These are phyloP conservation scores for Hofmannophila pseudospretella DNA, from an alignment of 2,888 invertebrate genomes.

Conservation along the genomic window DNA sequence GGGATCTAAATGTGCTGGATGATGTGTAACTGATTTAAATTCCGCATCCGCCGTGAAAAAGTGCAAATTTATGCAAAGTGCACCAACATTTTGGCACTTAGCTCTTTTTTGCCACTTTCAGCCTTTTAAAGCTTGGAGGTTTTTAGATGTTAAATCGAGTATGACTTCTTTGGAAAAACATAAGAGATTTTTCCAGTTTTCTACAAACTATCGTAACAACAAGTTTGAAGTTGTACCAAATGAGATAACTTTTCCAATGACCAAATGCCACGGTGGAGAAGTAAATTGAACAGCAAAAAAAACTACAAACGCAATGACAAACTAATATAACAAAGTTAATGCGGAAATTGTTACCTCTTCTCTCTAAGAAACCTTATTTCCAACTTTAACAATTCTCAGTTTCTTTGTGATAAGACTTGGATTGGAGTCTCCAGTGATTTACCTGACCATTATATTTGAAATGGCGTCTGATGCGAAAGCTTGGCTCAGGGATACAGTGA, in stretches of 20 bases:
- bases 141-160: background rate
- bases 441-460: constrained; percentile 1
- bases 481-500: background rate
- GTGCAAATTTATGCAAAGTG: constrained; percentile 52
- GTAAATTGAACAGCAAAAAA: no score
- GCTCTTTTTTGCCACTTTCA: constrained; percentile 14
- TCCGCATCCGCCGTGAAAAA: constrained; percentile 25
- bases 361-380: background rate
- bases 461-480: background rate
- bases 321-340: background rate
- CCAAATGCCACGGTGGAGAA: no score
- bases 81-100: constrained; percentile 36
- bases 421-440: background rate
- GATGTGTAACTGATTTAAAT: constrained; percentile 35
- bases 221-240: no score
- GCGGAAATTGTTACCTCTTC: background rate
- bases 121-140: background rate
- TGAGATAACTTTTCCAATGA: no score
- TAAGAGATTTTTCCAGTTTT: no score
- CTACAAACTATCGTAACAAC: no score
- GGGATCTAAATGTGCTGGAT: background rate
- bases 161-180: no score
- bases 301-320: background rate
- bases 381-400: no score
- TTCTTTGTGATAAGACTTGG: no score